Percentiles rank a stretch among this genome's conserved stretches.
phyloP scores from a whole-genome alignment of 2,888 invertebrate genomes.

The Phania funesta region DNA sequence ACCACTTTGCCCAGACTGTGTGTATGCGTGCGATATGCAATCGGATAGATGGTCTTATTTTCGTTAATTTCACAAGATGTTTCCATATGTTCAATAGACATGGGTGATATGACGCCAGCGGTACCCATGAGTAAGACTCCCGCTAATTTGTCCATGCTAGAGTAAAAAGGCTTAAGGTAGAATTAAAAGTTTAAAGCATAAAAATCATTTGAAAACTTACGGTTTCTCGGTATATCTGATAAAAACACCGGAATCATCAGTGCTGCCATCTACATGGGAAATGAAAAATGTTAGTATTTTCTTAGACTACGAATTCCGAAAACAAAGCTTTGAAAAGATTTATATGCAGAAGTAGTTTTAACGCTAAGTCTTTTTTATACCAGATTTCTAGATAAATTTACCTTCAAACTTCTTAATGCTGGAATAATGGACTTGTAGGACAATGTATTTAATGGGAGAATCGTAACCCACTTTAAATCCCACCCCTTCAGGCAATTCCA shows the following conservation, averaged over 20 bases:
- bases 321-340: too few relatives aligned
- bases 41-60: constrained; percentile 93
- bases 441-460: constrained; percentile 92
- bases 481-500: constrained; percentile 90
- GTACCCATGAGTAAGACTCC: constrained; percentile 95
- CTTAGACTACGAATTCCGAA: too few relatives aligned
- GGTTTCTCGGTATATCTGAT: constrained; percentile 88
- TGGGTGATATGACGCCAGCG: constrained; percentile 88
- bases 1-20: constrained; percentile 93
- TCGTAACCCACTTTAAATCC: constrained; percentile 95
- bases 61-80: constrained; percentile 91
- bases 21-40: constrained; percentile 97
- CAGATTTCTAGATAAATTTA: constrained; percentile 75
- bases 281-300: neutral
- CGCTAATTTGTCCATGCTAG: constrained; percentile 91
- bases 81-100: constrained; percentile 91
- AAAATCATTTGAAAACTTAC: constrained; percentile 81
- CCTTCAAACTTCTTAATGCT: constrained; percentile 84
- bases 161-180: neutral
- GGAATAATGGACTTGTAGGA: constrained; percentile 95
- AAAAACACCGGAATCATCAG: constrained; percentile 92
- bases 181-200: neutral
- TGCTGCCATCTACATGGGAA: constrained; percentile 83
- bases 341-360: too few relatives aligned
- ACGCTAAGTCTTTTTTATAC: too few relatives aligned